Evolutionary conservation across 2,888 invertebrate genomes (phyloP).

Genomic region (Pharmacophagus antenor): DNA sequence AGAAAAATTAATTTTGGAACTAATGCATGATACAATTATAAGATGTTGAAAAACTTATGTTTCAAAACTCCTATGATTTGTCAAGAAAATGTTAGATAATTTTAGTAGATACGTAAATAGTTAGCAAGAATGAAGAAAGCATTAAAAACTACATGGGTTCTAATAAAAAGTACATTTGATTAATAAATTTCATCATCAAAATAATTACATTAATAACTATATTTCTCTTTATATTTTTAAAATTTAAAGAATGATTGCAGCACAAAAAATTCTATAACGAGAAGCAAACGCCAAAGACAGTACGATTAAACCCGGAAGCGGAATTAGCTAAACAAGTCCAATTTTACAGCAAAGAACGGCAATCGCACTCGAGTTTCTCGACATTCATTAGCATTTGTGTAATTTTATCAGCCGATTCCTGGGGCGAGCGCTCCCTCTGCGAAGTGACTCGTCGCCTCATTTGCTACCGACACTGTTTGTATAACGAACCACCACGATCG

Average conservation of each 20-base stretch:
- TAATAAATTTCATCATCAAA: no score
- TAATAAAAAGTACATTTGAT: no score
- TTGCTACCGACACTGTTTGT: constrained; percentile 49
- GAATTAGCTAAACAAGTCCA: constrained; percentile 61
- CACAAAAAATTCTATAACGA: neutral
- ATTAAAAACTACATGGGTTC: no score
- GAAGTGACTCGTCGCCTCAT: constrained; percentile 45
- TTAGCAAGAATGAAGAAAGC: no score
- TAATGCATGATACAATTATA: no score
- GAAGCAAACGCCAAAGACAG: constrained; percentile 15
- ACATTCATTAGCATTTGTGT: constrained; percentile 74
- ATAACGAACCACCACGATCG: constrained; percentile 45
- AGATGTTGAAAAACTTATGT: no score
- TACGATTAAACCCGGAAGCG: constrained; percentile 33
- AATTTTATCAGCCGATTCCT: constrained; percentile 65
- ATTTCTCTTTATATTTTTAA: neutral
- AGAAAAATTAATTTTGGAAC: no score
- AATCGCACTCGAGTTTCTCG: constrained; percentile 60
- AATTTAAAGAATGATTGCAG: neutral
- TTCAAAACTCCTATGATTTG: no score
- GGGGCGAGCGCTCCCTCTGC: constrained; percentile 32
- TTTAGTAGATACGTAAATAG: no score
- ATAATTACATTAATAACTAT: no score
- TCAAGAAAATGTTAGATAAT: no score
- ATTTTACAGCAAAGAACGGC: constrained; percentile 61